These are phyloP conservation scores for Electrona antarctica DNA, from an alignment of 2,113 vertebrate genomes.

Conservation along the genomic window DNA sequence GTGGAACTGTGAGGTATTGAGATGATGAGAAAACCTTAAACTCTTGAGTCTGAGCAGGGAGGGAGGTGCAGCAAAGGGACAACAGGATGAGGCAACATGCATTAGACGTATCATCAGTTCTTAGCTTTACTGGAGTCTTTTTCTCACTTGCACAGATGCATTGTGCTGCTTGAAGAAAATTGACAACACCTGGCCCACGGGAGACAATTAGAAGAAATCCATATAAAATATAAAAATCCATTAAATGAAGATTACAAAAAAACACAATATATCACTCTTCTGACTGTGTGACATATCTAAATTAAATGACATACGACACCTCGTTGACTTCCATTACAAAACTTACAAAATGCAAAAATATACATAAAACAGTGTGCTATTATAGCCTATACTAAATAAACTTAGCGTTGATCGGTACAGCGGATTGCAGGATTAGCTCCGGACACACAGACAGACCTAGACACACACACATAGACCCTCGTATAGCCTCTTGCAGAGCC, in stretches of 20 bases:
- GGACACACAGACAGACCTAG: background rate
- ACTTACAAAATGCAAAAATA: background rate
- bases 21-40: slow-evolving; percentile 17
- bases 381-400: background rate
- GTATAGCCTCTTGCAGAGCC: background rate
- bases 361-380: background rate
- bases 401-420: background rate
- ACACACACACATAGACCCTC: slow-evolving; percentile 3
- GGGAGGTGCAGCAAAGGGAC: slow-evolving; percentile 35
- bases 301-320: too few relatives aligned
- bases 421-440: background rate
- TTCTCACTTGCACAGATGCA: too few relatives aligned
- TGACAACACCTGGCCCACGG: too few relatives aligned
- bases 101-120: slow-evolving; percentile 32
- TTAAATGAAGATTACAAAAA: slow-evolving; percentile 12
- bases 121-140: too few relatives aligned
- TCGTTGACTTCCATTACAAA: too few relatives aligned
- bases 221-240: slow-evolving; percentile 13
- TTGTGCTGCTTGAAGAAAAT: too few relatives aligned
- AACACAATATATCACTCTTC: too few relatives aligned
- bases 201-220: too few relatives aligned
- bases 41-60: too few relatives aligned
- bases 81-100: slow-evolving; percentile 17
- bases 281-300: too few relatives aligned
- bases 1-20: slow-evolving; percentile 9